Conservation (phyloP, 2,888 invertebrate genomes). For the Lathronympha strigana region DNA sequence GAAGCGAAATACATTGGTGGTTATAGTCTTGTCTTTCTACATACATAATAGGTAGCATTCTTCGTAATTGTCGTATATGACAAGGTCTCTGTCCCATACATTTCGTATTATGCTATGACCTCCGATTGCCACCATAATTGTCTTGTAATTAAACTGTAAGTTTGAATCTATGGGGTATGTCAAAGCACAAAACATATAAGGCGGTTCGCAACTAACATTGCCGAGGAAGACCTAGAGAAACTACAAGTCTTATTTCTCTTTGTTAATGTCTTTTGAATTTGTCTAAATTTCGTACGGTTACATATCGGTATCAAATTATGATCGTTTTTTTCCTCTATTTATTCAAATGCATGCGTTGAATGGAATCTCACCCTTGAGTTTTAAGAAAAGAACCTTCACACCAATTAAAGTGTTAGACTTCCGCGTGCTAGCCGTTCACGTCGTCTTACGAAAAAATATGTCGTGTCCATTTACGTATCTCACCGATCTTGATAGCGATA, state of each 20-base stretch:
- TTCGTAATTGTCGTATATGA: not conserved
- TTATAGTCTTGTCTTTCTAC: not conserved
- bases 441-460: slow-evolving; percentile 53
- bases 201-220: not conserved
- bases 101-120: not conserved
- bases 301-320: not conserved
- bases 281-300: not conserved
- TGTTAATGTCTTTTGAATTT: not conserved
- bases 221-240: not conserved
- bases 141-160: not conserved
- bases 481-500: slow-evolving; percentile 52
- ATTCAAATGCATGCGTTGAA: slow-evolving; percentile 57
- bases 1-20: not conserved
- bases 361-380: slow-evolving; percentile 66
- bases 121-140: not conserved
- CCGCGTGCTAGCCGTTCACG: slow-evolving; percentile 54
- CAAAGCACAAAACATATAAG: not conserved
- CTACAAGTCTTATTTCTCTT: not conserved
- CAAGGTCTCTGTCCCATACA: not conserved
- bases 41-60: not conserved
- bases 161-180: not conserved
- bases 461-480: slow-evolving; percentile 49
- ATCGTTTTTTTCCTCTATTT: slow-evolving; percentile 40
- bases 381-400: slow-evolving; percentile 58
- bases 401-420: slow-evolving; percentile 58